Conservation (phyloP, 2,113 vertebrate species). For the Hydrochoerus hydrochaeris region DNA sequence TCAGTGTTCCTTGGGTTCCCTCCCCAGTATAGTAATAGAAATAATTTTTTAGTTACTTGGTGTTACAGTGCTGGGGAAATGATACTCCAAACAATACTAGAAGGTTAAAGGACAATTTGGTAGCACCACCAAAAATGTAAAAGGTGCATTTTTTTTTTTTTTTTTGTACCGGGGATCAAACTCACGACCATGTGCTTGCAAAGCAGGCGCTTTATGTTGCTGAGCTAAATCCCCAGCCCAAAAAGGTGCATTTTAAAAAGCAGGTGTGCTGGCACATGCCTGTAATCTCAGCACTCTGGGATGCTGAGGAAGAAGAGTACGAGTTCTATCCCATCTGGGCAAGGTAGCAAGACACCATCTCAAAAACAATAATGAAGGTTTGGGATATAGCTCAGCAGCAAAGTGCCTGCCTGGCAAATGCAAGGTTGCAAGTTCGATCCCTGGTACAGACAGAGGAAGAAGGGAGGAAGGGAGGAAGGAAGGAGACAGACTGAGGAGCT, state of each 20-base stretch:
- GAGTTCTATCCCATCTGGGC: neutral
- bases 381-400: neutral
- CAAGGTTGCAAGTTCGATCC: too few species aligned
- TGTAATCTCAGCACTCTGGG: neutral
- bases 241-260: neutral
- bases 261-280: neutral
- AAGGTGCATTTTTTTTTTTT: neutral
- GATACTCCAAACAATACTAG: neutral
- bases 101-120: neutral
- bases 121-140: conserved; percentile 18
- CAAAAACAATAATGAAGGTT: neutral
- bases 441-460: too few species aligned
- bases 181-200: too few species aligned
- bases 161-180: too few species aligned
- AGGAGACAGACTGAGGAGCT: neutral
- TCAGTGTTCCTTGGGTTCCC: neutral
- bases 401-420: too few species aligned
- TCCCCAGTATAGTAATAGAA: neutral
- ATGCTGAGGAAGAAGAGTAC: neutral
- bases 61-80: neutral
- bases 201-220: too few species aligned
- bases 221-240: too few species aligned
- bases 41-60: neutral
- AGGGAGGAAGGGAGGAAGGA: too few species aligned
- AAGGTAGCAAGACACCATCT: neutral